Conservation (phyloP, 2,113 vertebrate species). For the Leptobrachium ailaonicum region DNA sequence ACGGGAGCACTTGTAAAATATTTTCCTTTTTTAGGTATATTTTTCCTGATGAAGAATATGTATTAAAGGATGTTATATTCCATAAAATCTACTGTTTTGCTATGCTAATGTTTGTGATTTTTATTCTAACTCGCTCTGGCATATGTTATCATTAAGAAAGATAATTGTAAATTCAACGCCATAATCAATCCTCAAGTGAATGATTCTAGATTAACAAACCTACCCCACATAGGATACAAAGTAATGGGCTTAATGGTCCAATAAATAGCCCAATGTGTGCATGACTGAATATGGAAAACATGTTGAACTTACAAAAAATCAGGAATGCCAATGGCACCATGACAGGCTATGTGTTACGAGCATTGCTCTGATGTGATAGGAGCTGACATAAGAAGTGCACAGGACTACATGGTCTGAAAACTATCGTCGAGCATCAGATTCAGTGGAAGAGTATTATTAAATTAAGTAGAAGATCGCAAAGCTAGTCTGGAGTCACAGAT, state of each 20-base stretch:
- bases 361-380: background rate
- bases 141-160: background rate
- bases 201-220: background rate
- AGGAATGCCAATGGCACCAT: background rate
- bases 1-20: no score
- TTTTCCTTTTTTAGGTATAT: no score
- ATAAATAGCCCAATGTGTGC: background rate
- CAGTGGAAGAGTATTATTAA: no score
- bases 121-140: background rate
- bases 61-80: no score
- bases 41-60: no score
- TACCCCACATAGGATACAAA: background rate
- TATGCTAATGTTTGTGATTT: background rate
- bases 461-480: no score
- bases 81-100: no score
- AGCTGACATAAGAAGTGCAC: background rate
- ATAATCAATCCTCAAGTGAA: slow-evolving; percentile 2
- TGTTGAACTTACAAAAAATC: background rate
- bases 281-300: background rate
- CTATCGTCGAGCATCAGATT: no score
- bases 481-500: no score
- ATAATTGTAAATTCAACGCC: background rate
- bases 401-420: background rate
- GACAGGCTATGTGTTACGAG: background rate
- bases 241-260: background rate